Evolutionary conservation across 1,140 invertebrate genomes (phyloP), one percentile per base, ranked within the genome.

Genomic region (Sycophaga agraensis): DNA sequence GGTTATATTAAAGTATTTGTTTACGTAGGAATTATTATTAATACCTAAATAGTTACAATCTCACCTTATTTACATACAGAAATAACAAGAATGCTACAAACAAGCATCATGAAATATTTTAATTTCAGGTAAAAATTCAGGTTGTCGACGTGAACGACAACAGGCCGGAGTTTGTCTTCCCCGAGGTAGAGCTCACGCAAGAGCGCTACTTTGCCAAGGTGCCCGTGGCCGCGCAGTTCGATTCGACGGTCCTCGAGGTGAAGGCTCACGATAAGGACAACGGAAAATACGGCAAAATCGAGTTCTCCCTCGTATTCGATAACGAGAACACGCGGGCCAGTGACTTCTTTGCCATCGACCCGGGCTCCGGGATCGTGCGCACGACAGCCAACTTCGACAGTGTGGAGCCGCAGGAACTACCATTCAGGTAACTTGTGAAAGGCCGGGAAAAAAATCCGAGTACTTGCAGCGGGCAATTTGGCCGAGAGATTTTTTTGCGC

Each of bases 61-160:
- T n/a, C n/a, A n/a, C n/a, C n/a, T n/a, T n/a, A n/a, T n/a, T n/a
- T n/a, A n/a, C n/a, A n/a, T 34, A 34, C 31, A 34, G 31, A 34
- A 34, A 34, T n/a, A n/a, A n/a, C n/a, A n/a, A n/a, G n/a, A n/a
- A n/a, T n/a, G n/a, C n/a, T 40, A 40, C n/a, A 40, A 4, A n/a
- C n/a, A 40, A 7, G n/a, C 7, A 40, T 59, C 24, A 35, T n/a
- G n/a, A n/a, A n/a, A n/a, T n/a, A n/a, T n/a, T n/a, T n/a, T n/a
- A n/a, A n/a, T n/a, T 68, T 2, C 70, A 87, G 70, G 84, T 97
- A 0, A 90, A 89, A 62, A 85, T 97, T 4, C 89, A 91, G 66
- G 87, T 97, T 0, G 80, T 89, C 0, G 93, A 96, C 73, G 85
- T 91, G 1, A 96, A 96, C 70, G 93, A 96, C 70, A 95, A 96